These are phyloP conservation scores for Percopsis transmontana DNA, from an alignment of 2,113 vertebrate genomes.

Conservation along the genomic window DNA sequence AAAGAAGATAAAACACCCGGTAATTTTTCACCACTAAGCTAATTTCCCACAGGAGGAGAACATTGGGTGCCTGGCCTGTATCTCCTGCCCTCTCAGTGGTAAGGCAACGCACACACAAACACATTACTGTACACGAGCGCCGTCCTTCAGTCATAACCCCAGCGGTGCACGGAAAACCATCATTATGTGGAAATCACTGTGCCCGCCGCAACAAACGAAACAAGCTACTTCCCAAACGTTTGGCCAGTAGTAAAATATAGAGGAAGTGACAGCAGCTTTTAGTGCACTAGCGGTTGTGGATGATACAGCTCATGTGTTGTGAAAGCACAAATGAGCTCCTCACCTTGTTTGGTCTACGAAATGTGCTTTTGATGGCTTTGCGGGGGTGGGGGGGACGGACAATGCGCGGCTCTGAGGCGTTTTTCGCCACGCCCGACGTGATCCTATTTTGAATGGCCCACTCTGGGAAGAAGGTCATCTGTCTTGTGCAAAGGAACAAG, in stretches of 20 bases:
- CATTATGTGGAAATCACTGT: slow-evolving; percentile 51
- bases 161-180: slow-evolving; percentile 42
- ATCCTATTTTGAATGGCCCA: slow-evolving; percentile 74
- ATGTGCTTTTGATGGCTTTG: slow-evolving; percentile 48
- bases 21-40: slow-evolving; percentile 66
- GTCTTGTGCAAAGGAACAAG: slow-evolving; percentile 68
- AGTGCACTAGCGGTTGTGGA: slow-evolving; percentile 19
- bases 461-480: slow-evolving; percentile 75
- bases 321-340: slow-evolving; percentile 41
- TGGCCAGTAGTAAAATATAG: slow-evolving; percentile 23
- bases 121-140: slow-evolving; percentile 11
- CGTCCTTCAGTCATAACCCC: slow-evolving; percentile 28
- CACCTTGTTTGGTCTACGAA: slow-evolving; percentile 33
- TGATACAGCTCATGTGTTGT: slow-evolving; percentile 31
- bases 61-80: slow-evolving; percentile 39
- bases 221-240: slow-evolving; percentile 17
- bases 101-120: slow-evolving; percentile 20
- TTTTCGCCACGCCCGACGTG: slow-evolving; percentile 57
- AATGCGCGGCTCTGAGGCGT: slow-evolving; percentile 20
- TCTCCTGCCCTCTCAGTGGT: slow-evolving; percentile 24
- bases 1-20: slow-evolving; percentile 31
- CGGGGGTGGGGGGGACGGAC: slow-evolving; percentile 3
- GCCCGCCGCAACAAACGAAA: slow-evolving; percentile 7
- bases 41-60: slow-evolving; percentile 68
- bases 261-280: slow-evolving; percentile 11